These are phyloP conservation scores for Syrphus vitripennis DNA, from an alignment of 2,888 invertebrate genomes.

Conservation along the genomic window DNA sequence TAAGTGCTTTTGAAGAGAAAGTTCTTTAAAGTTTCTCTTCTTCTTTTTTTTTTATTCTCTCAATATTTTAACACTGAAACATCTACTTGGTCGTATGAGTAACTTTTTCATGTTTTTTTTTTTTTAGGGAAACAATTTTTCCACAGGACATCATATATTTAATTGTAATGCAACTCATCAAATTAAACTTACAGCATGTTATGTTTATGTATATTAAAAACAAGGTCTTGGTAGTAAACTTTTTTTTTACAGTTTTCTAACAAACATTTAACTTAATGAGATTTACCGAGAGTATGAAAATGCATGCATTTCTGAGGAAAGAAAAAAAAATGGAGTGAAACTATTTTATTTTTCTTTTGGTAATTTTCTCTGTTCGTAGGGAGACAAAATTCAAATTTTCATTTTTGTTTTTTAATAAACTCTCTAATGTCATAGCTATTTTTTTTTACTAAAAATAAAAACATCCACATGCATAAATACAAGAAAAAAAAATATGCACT, in stretches of 20 bases:
- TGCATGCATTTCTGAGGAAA: not conserved
- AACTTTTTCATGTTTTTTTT: not conserved
- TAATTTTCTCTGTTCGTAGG: not conserved
- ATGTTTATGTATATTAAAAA: too few relatives aligned
- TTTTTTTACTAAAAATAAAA: not conserved
- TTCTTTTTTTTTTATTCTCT: not conserved
- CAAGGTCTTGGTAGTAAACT: not conserved
- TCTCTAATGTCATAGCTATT: not conserved
- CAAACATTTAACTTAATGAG: not conserved
- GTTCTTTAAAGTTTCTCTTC: not conserved
- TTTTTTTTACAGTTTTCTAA: not conserved
- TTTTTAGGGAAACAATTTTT: not conserved
- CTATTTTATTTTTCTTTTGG: not conserved
- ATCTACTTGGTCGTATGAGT: slow-evolving; percentile 18
- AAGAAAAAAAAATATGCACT: not conserved
- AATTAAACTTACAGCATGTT: not conserved
- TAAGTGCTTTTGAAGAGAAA: slow-evolving; percentile 16
- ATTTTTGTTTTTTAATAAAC: not conserved
- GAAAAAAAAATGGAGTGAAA: not conserved
- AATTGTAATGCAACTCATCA: slow-evolving; percentile 21
- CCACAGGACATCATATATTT: slow-evolving; percentile 4
- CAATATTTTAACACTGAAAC: not conserved
- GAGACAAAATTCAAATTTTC: not conserved
- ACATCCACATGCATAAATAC: not conserved
- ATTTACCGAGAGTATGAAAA: not conserved